phyloP scores from a whole-genome alignment of 2,888 invertebrate genomes.

The Drosophila macrothrix region DNA sequence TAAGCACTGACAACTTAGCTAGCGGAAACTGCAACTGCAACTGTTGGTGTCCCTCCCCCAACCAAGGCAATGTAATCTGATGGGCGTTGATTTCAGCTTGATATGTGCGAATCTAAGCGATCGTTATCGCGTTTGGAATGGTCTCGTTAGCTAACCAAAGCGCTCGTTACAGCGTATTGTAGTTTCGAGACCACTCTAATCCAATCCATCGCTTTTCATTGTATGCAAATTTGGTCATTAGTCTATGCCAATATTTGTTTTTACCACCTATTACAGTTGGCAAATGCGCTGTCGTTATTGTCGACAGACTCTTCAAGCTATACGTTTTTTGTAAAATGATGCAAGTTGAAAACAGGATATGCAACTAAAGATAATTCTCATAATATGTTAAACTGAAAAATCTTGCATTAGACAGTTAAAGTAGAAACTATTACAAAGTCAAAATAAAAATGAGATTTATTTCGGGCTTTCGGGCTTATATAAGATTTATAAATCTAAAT shows the following conservation, averaged over 20 bases:
- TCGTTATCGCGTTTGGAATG: conserved; percentile 85
- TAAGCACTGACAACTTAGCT: conserved; percentile 44
- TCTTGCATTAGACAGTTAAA: not conserved
- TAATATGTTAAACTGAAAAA: not conserved
- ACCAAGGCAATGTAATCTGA: conserved; percentile 31
- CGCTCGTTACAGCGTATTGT: conserved; percentile 69
- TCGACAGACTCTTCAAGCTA: not conserved
- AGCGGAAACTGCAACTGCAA: conserved; percentile 24
- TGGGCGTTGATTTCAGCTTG: conserved; percentile 43
- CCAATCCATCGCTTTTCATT: conserved; percentile 79
- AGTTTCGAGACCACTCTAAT: conserved; percentile 86
- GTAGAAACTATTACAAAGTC: not conserved
- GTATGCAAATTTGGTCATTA: conserved; percentile 82
- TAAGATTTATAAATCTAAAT: not conserved
- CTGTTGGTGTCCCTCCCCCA: not conserved
- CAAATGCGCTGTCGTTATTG: not conserved
- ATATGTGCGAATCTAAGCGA: conserved; percentile 66
- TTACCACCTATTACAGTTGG: not conserved
- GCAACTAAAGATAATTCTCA: not conserved
- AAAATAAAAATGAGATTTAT: not conserved
- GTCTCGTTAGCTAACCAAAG: conserved; percentile 84
- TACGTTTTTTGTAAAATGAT: not conserved
- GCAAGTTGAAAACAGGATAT: not conserved
- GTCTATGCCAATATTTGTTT: conserved; percentile 9
- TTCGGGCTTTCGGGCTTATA: not conserved